These are phyloP conservation scores for Rhinoderma darwinii DNA, from an alignment of 2,113 vertebrate genomes.

Conservation along the genomic window DNA sequence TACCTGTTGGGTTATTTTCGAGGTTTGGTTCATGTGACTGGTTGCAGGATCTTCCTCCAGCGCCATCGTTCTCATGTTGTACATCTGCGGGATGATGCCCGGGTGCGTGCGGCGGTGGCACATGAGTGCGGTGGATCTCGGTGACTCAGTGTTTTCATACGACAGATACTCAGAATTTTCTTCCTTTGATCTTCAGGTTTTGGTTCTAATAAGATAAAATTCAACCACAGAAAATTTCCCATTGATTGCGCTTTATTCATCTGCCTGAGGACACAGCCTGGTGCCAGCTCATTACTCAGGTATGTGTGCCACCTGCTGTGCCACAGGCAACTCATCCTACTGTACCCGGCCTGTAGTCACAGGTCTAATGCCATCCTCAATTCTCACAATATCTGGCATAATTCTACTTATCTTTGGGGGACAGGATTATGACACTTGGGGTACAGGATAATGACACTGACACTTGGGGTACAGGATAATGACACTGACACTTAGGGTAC, in stretches of 20 bases:
- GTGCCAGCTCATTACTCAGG: slow-evolving; percentile 1
- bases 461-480: not conserved
- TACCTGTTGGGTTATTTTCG: no score
- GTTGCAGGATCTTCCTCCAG: no score
- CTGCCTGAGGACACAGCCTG: not conserved
- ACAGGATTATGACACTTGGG: not conserved
- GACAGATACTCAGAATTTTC: not conserved
- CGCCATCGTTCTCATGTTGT: no score
- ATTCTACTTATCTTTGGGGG: not conserved
- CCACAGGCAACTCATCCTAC: not conserved
- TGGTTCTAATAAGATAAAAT: slow-evolving; percentile 7
- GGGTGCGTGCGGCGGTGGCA: not conserved
- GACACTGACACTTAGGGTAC: not conserved
- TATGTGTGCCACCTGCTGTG: not conserved
- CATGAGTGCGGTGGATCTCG: not conserved
- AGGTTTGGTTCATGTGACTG: no score
- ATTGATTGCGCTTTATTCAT: not conserved
- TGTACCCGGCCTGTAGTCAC: not conserved
- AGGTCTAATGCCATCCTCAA: no score
- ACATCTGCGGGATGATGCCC: no score
- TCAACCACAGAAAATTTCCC: slow-evolving; percentile 34
- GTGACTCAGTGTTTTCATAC: not conserved
- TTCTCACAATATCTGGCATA: no score
- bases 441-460: not conserved
- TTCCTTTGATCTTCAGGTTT: slow-evolving; percentile 23